Percentiles rank a stretch among this genome's conserved stretches.
Evolutionary conservation across 2,113 vertebrate genomes (phyloP).

Genomic region (Saguinus midas): DNA sequence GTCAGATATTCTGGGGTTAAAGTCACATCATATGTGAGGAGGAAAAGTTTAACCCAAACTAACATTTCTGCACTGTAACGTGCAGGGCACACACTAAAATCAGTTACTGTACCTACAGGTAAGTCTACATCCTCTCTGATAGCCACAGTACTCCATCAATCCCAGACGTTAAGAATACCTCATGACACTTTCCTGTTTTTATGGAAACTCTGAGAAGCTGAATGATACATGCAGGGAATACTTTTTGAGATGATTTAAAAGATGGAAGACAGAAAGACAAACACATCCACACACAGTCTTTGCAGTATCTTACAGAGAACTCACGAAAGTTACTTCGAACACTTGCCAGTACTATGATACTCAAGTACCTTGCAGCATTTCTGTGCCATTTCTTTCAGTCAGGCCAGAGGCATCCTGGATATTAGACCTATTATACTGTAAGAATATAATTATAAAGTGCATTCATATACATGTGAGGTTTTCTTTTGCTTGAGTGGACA

Average conservation of each 20-base stretch:
- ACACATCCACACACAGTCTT: constrained; percentile 77
- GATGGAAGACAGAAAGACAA: constrained; percentile 46
- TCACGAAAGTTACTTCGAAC: constrained; percentile 83
- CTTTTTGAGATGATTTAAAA: constrained; percentile 68
- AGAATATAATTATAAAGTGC: constrained; percentile 89
- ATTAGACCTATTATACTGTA: constrained; percentile 80
- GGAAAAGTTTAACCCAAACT: constrained; percentile 86
- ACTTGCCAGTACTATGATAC: constrained; percentile 79
- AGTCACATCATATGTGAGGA: constrained; percentile 86
- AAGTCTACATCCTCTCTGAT: constrained; percentile 85
- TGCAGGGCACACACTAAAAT: constrained; percentile 86
- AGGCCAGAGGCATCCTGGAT: constrained; percentile 83
- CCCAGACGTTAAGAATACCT: constrained; percentile 87
- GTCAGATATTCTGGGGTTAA: constrained; percentile 85
- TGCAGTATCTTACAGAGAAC: constrained; percentile 74
- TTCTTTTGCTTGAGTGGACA: constrained; percentile 95
- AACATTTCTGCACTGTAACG: constrained; percentile 87
- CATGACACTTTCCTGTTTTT: constrained; percentile 70
- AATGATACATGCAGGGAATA: constrained; percentile 73
- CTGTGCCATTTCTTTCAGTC: constrained; percentile 85
- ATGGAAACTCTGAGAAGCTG: constrained; percentile 73
- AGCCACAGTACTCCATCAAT: constrained; percentile 82
- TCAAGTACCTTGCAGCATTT: constrained; percentile 83
- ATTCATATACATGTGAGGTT: constrained; percentile 91
- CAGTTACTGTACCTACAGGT: constrained; percentile 92